phyloP scores from a whole-genome alignment of 2,797 vertebrate genomes.

The Pteropus rufus region DNA sequence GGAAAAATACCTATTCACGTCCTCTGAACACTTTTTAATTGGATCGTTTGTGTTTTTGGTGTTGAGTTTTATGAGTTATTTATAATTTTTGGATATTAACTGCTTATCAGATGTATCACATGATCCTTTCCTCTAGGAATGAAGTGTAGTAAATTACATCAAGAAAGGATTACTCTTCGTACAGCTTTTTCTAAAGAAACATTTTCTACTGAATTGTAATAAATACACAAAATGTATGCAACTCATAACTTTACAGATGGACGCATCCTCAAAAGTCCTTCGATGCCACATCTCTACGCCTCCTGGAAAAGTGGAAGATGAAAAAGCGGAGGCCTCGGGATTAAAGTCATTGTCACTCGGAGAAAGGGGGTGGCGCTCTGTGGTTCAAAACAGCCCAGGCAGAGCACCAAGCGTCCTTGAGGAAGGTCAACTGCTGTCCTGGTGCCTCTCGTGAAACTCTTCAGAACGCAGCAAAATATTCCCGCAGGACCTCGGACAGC shows the following conservation, averaged over 20 bases:
- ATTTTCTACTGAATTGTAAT: not conserved
- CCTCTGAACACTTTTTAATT: too few relatives aligned
- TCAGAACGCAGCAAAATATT: not conserved
- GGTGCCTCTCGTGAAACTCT: not conserved
- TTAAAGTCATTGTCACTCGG: rapidly evolving
- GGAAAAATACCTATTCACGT: too few relatives aligned
- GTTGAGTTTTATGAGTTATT: too few relatives aligned
- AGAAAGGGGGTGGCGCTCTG: rapidly evolving
- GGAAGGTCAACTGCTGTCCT: rapidly evolving
- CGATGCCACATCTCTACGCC: rapidly evolving
- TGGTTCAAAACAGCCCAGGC: rapidly evolving
- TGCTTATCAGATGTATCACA: too few relatives aligned
- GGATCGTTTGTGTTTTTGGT: too few relatives aligned
- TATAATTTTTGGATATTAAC: too few relatives aligned
- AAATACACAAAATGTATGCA: rapidly evolving
- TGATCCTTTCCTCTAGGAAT: not conserved
- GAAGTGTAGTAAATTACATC: not conserved
- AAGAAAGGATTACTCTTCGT: not conserved
- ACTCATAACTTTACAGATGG: rapidly evolving
- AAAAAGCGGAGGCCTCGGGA: too few relatives aligned
- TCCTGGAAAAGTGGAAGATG: rapidly evolving
- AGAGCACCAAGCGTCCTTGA: not conserved
- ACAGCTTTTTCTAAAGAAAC: not conserved
- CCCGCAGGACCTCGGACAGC: rapidly evolving
- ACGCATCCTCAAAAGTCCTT: too few relatives aligned